A percentile compares a stretch with the other conserved stretches of the same genome.
Evolutionary conservation across 2,888 invertebrate species (phyloP).

Genomic region (Malachius bipustulatus): DNA sequence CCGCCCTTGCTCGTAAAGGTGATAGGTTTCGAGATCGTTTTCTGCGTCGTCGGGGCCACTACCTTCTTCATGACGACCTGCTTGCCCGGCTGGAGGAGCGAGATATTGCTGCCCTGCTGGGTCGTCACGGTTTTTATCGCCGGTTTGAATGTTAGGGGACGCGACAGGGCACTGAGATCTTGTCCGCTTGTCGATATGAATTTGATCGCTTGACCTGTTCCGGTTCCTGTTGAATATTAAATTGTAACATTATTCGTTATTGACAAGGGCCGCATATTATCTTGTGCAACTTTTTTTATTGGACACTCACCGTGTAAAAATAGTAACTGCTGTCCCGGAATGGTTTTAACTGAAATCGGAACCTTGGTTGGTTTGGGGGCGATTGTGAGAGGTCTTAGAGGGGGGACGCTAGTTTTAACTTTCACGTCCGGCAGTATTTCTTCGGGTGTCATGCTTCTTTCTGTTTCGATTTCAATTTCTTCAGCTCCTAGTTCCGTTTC

Average conservation of each 20-base stretch:
- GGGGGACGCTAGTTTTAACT: slow-evolving; percentile 24
- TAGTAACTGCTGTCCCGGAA: slow-evolving; percentile 36
- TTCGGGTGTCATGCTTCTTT: slow-evolving; percentile 25
- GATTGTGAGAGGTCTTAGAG: slow-evolving; percentile 30
- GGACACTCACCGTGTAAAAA: slow-evolving; percentile 35
- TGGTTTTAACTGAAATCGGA: slow-evolving; percentile 32
- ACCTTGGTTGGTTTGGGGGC: slow-evolving; percentile 30
- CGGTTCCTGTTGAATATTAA: slow-evolving; percentile 17
- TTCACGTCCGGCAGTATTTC: slow-evolving; percentile 28
- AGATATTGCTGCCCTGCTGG: slow-evolving; percentile 21
- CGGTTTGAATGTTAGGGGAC: slow-evolving; percentile 32
- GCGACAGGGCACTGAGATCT: slow-evolving; percentile 30
- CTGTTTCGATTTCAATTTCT: slow-evolving; percentile 32
- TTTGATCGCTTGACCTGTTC: slow-evolving; percentile 33
- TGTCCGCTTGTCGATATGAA: slow-evolving; percentile 33
- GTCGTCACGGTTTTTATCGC: slow-evolving; percentile 24
- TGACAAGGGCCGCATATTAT: too few relatives aligned
- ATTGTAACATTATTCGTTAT: slow-evolving; percentile 1
- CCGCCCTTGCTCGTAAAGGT: slow-evolving; percentile 16
- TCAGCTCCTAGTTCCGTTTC: slow-evolving; percentile 30
- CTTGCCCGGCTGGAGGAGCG: slow-evolving; percentile 27
- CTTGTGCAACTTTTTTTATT: too few relatives aligned
- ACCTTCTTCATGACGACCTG: slow-evolving; percentile 35
- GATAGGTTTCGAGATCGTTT: slow-evolving; percentile 24
- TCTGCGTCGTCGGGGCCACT: slow-evolving; percentile 18